A percentile compares a stretch with the other conserved stretches of the same genome.
These are phyloP conservation scores for Nomada goodeniana DNA, from an alignment of 2,888 invertebrate species.

Conservation along the genomic window DNA sequence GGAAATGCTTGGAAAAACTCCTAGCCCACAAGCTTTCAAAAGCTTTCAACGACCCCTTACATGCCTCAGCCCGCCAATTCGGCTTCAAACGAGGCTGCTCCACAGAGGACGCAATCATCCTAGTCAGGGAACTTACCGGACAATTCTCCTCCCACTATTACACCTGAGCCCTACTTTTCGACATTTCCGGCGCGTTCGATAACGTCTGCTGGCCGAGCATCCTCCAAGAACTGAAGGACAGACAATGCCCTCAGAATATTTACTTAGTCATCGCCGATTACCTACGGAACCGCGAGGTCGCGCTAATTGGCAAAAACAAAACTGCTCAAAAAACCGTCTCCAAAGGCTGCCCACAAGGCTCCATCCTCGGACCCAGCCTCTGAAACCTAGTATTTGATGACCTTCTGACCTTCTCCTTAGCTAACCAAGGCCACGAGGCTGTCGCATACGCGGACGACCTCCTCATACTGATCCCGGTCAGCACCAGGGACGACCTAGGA, in stretches of 20 bases:
- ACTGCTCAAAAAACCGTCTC: neutral
- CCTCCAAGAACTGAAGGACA: neutral
- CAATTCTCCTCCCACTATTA: neutral
- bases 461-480: neutral
- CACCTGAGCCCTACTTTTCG: neutral
- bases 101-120: neutral
- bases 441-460: constrained; percentile 4
- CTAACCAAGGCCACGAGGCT: neutral
- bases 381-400: neutral
- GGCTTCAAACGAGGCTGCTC: neutral
- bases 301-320: neutral
- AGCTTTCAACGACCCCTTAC: no score
- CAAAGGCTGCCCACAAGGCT: constrained; percentile 17
- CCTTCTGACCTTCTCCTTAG: neutral
- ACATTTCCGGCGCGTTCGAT: neutral
- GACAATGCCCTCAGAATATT: neutral
- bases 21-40: neutral
- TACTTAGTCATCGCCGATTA: neutral
- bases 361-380: neutral
- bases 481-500: neutral
- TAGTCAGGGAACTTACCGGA: neutral
- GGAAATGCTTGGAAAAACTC: constrained; percentile 2
- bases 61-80: no score
- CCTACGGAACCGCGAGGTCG: neutral
- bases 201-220: neutral